phyloP scores from a whole-genome alignment of 2,113 vertebrate species.

The Egretta garzetta region DNA sequence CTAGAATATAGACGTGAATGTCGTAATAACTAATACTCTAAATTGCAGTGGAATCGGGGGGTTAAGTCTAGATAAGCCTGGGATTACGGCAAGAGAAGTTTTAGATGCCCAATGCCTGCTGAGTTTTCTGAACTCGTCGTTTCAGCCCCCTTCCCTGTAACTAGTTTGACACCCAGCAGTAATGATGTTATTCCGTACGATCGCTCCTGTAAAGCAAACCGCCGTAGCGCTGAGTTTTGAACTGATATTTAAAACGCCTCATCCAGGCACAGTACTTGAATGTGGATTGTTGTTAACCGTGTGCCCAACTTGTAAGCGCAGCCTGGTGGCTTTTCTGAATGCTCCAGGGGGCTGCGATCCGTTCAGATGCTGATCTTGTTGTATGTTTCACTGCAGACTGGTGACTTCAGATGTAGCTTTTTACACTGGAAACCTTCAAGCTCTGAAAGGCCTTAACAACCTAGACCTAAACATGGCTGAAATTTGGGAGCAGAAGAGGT shows the following conservation, averaged over 20 bases:
- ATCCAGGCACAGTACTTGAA: not conserved
- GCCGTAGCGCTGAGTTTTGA: not conserved
- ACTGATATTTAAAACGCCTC: not conserved
- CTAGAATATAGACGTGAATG: not conserved
- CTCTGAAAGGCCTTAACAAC: slow-evolving; percentile 88
- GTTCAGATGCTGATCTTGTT: not conserved
- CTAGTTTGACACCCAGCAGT: not conserved
- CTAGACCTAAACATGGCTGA: slow-evolving; percentile 95
- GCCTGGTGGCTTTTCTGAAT: not conserved
- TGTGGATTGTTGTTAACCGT: accelerated
- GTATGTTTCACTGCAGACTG: slow-evolving; percentile 77
- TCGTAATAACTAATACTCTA: not conserved
- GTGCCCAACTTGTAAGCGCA: accelerated
- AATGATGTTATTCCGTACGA: not conserved
- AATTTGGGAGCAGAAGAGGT: slow-evolving; percentile 99
- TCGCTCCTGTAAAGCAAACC: not conserved
- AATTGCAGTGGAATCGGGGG: not conserved
- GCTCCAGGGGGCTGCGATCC: accelerated
- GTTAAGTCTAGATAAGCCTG: not conserved
- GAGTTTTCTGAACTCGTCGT: not conserved
- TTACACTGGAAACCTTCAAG: slow-evolving; percentile 96
- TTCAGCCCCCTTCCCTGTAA: not conserved
- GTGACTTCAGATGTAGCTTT: slow-evolving; percentile 96
- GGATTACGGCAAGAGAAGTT: not conserved
- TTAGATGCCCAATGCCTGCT: not conserved